These are phyloP conservation scores for Phyllotreta cruciferae DNA, from an alignment of 2,888 invertebrate species.

Conservation along the genomic window DNA sequence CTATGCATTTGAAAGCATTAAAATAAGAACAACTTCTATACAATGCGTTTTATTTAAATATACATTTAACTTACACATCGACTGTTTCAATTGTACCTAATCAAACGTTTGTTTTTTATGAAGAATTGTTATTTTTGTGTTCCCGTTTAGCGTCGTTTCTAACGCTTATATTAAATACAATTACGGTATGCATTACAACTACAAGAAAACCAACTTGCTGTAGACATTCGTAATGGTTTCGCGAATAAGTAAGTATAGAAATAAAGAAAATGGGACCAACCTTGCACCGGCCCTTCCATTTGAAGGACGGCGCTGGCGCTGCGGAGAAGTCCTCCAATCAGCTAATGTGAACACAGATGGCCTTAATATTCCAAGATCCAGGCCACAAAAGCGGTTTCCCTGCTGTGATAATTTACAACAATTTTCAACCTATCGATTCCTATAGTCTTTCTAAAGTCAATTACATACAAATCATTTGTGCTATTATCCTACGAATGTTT, in stretches of 20 bases:
- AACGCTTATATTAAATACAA: too few relatives aligned
- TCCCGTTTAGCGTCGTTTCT: too few relatives aligned
- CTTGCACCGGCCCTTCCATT: slow-evolving; percentile 82
- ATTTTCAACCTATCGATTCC: too few relatives aligned
- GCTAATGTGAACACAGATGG: slow-evolving; percentile 65
- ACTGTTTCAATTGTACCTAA: too few relatives aligned
- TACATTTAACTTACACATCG: neutral
- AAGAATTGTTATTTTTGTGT: too few relatives aligned
- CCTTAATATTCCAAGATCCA: slow-evolving; percentile 55
- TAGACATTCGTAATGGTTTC: neutral
- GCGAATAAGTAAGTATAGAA: neutral
- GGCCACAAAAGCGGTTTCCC: neutral
- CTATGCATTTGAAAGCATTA: slow-evolving; percentile 17
- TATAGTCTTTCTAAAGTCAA: too few relatives aligned
- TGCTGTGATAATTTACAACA: too few relatives aligned
- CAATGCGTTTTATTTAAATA: slow-evolving; percentile 17
- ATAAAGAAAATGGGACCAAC: slow-evolving; percentile 65
- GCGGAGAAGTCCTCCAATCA: slow-evolving; percentile 64
- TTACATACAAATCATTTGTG: too few relatives aligned
- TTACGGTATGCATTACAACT: too few relatives aligned
- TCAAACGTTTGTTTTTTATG: too few relatives aligned
- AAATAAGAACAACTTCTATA: slow-evolving; percentile 24
- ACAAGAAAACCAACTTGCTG: too few relatives aligned
- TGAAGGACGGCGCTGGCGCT: slow-evolving; percentile 81
- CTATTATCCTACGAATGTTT: too few relatives aligned